Conservation (phyloP, 2,888 invertebrate species). For the Polydesmus complanatus region DNA sequence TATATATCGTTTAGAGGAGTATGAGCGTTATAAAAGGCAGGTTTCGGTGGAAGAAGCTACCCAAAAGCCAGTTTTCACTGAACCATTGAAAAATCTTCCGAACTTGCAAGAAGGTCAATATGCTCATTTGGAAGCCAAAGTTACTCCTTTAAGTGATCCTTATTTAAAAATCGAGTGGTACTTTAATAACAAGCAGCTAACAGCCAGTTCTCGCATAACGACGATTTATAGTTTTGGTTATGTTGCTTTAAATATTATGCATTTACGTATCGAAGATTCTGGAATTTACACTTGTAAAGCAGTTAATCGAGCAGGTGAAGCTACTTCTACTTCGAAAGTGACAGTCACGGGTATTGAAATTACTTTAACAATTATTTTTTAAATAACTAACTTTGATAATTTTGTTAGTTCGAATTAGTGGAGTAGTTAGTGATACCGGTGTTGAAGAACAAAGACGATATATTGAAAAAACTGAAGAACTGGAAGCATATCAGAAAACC, state of each 20-base stretch:
- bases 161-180: slow-evolving; percentile 87
- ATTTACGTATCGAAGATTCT: slow-evolving; percentile 95
- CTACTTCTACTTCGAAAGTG: slow-evolving; percentile 65
- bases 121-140: slow-evolving; percentile 83
- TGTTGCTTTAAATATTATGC: slow-evolving; percentile 95
- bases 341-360: slow-evolving; percentile 29
- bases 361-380: too few relatives aligned
- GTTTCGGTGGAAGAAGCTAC: slow-evolving; percentile 57
- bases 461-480: slow-evolving; percentile 78
- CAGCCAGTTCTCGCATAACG: slow-evolving; percentile 92
- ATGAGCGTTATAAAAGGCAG: slow-evolving; percentile 52
- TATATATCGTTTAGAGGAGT: slow-evolving; percentile 76
- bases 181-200: slow-evolving; percentile 68
- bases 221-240: slow-evolving; percentile 98
- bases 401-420: slow-evolving; percentile 52
- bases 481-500: slow-evolving; percentile 69
- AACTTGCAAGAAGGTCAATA: slow-evolving; percentile 79
- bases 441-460: slow-evolving; percentile 80
- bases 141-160: slow-evolving; percentile 81
- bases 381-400: too few relatives aligned
- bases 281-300: slow-evolving; percentile 87
- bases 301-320: slow-evolving; percentile 79
- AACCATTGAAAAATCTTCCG: slow-evolving; percentile 69
- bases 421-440: slow-evolving; percentile 72
- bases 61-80: slow-evolving; percentile 74